These are phyloP conservation scores for Centropus unirufus DNA, from an alignment of 2,113 vertebrate species.

Conservation along the genomic window DNA sequence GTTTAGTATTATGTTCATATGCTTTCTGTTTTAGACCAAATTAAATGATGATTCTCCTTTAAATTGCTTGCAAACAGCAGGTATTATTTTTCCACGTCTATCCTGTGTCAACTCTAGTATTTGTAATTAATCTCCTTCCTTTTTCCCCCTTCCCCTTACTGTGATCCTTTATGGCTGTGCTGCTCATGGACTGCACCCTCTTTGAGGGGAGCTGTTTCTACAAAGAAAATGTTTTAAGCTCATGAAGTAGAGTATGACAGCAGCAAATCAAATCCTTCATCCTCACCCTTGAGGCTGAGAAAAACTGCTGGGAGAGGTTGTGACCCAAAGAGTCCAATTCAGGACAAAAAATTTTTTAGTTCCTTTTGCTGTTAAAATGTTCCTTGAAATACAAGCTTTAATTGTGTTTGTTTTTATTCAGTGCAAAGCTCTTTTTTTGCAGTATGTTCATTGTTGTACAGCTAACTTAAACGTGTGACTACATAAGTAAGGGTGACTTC, in stretches of 20 bases:
- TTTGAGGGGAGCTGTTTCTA: not conserved
- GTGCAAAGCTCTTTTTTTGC: not conserved
- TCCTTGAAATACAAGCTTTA: not conserved
- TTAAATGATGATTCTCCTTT: not conserved
- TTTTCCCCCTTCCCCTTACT: not conserved
- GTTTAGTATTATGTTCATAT: not conserved
- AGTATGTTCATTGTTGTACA: not conserved
- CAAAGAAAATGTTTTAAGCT: not conserved
- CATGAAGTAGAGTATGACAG: not conserved
- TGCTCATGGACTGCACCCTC: not conserved
- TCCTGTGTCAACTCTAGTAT: not conserved
- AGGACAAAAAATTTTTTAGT: not conserved
- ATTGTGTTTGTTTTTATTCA: not conserved
- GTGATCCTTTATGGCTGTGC: not conserved
- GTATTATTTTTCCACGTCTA: not conserved
- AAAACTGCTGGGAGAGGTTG: not conserved
- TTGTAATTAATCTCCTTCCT: not conserved
- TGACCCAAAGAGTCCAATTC: not conserved
- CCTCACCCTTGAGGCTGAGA: too few relatives aligned
- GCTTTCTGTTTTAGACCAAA: not conserved
- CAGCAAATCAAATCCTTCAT: not conserved
- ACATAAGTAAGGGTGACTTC: not conserved
- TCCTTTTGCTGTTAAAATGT: not conserved
- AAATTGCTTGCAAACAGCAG: not conserved
- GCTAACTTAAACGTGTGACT: not conserved